Base-by-base conservation (phyloP, 1,140 invertebrate species). In the Zeugodacus cucurbitae region DNA sequence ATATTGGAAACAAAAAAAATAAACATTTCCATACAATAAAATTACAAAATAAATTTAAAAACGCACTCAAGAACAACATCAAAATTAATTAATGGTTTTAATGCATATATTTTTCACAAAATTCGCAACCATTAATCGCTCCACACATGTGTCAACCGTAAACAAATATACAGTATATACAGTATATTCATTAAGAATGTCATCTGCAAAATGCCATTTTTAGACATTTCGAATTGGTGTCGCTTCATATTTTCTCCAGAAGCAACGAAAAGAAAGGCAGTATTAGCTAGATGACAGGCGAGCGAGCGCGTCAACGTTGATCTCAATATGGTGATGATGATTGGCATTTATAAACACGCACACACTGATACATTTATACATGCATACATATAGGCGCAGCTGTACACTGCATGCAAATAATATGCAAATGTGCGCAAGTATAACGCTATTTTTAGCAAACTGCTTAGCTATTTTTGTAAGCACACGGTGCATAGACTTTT, bases 251-350 rank as follows among this genome's bases (percentile, higher is more conserved):
- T 82, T 26, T 82, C 74, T 82, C 74, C 74, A 82, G 74, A 82
- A 82, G 41, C 48, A 82, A 48, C 74, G 74, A 82, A 82, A 82
- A 82, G 41, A 82, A 82, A 82, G 20, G 74, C 74, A 26, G 29
- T 48, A 82, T 82, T 82, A 48, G 37, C 74, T 48, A 82, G 44
- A 82, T 82, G 74, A 82, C 74, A 48, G 64, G 41, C 22, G 41
- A 10, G 48, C 29, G 41, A 10, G 48, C 29, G 41, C 74, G 74
- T 14, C 41, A 7, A 48, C 74, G 74, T 82, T 82, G 74, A 48
- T 48, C 74, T 82, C 74, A 82, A 82, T 82, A 48, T 48, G 74
- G 74, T 48, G 70, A 44, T 82, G 74, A 29, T 82, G 74, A 82
- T 82, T 82, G 74, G 74, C 74, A 82, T 48, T 11, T n/a, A 82